phyloP scores from a whole-genome alignment of 2,113 vertebrate genomes.

The Lampris incognitus region DNA sequence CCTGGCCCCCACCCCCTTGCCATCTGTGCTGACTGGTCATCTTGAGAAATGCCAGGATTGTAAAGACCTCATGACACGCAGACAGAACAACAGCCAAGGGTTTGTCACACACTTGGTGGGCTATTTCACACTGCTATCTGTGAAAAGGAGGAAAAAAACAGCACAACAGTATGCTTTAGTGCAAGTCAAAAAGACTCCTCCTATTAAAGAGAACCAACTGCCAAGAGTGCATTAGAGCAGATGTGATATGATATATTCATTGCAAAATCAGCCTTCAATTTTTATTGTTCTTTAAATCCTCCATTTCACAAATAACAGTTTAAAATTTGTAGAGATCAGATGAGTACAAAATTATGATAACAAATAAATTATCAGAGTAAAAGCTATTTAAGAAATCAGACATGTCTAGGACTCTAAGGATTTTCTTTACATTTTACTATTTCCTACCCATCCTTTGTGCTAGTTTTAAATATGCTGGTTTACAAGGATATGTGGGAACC shows the following conservation, averaged over 20 bases:
- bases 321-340: background rate
- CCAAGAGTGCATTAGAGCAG: background rate
- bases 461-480: no score
- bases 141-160: background rate
- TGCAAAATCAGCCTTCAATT: background rate
- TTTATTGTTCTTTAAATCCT: background rate
- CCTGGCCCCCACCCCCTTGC: slow-evolving; percentile 19
- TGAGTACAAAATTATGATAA: no score
- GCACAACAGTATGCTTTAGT: slow-evolving; percentile 8
- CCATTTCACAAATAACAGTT: background rate
- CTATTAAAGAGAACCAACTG: background rate
- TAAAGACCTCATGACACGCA: background rate
- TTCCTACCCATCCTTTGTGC: no score
- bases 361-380: no score
- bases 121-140: slow-evolving; percentile 8
- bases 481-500: no score
- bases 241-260: background rate
- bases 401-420: no score
- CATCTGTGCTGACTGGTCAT: slow-evolving; percentile 45
- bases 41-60: slow-evolving; percentile 35
- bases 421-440: no score
- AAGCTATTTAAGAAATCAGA: no score
- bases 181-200: background rate
- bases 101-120: slow-evolving; percentile 27
- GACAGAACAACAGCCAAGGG: slow-evolving; percentile 28